Base-by-base conservation (phyloP, 2,797 vertebrate species). In the Parotocinclus haroldoi region DNA sequence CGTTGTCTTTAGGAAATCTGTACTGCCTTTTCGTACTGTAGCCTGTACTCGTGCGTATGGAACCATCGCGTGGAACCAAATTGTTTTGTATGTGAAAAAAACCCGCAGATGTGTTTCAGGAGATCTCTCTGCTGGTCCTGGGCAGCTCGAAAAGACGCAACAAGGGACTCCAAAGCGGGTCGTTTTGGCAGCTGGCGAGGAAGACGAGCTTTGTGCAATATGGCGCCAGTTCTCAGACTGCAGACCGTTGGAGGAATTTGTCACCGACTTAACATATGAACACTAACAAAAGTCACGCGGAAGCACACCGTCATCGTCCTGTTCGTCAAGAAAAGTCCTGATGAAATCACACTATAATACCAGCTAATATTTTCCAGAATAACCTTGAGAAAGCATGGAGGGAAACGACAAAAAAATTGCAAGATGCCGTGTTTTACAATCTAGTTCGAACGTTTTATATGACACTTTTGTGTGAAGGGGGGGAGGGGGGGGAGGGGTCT, bases 371-470 rank as follows among this genome's bases (percentile, higher is more conserved):
- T 91, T 90, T 90, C 14, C 69, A 86, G 88, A 89, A 84, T 84
- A 84, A 89, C 86, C 87, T 84, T 83, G 86, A 84, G 79, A 85
- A 59, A 66, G 68, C 37, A 38, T 48, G 45, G 50, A 40, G 40
- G 12, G 13, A 81, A 76, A 16, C 81, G 59, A 49, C n/a, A 13
- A 81, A 76, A 16, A 81, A 58, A 53, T 87, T 91, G 89, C 87
- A 90, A 87, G 84, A 89, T 88, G 85, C 81, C 85, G 88, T 90
- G 90, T 92, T 92, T 92, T 91, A 86, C 76, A 87, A 87, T n/a
- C 82, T 82, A 77, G 82, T 75, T 86, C 46, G 72, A 76, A 87
- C 84, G 85, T 90, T 91, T 91, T 89, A 87, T 90, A 91, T 86
- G 80, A 86, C 76, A 72, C 69, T 81, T 86, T 49, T 77, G 84